Conservation (phyloP, 2,888 invertebrate species). For the Ophion costatus region DNA sequence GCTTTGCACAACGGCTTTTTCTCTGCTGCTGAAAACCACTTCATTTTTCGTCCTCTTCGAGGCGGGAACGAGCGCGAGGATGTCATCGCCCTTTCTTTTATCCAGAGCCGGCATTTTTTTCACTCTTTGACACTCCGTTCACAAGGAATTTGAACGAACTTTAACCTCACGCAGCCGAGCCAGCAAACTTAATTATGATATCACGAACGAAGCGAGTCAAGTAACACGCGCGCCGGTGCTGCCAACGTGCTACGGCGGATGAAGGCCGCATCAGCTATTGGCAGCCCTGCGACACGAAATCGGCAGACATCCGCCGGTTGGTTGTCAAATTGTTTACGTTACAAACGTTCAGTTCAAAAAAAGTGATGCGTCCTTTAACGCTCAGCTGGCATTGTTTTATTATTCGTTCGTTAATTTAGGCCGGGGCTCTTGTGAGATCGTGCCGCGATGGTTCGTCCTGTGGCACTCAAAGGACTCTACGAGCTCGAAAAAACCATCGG, state of each 20-base stretch:
- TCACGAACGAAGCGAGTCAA: background rate
- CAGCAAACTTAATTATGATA: background rate
- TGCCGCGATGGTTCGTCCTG: conserved; percentile 84
- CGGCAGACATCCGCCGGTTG: conserved; percentile 22
- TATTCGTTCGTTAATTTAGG: conserved; percentile 30
- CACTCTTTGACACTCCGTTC: background rate
- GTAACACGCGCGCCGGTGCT: background rate
- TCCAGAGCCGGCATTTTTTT: conserved; percentile 80
- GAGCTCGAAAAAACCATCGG: conserved; percentile 89
- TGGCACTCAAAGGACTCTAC: conserved; percentile 87
- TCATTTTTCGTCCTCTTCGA: conserved; percentile 90
- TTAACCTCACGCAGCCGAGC: background rate
- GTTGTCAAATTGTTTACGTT: conserved; percentile 55
- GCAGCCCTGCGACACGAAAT: conserved; percentile 10
- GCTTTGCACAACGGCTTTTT: conserved; percentile 90
- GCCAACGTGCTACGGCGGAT: background rate
- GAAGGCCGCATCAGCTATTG: background rate
- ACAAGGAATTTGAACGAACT: background rate
- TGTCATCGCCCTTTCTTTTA: conserved; percentile 82
- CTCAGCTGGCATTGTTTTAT: conserved; percentile 6
- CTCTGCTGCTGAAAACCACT: conserved; percentile 89
- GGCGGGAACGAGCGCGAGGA: conserved; percentile 83
- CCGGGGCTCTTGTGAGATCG: background rate
- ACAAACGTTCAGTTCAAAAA: conserved; percentile 57
- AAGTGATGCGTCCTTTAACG: conserved; percentile 48